Evolutionary conservation across 1,140 invertebrate species (phyloP).

Genomic region (Philopotamus ludificatus): DNA sequence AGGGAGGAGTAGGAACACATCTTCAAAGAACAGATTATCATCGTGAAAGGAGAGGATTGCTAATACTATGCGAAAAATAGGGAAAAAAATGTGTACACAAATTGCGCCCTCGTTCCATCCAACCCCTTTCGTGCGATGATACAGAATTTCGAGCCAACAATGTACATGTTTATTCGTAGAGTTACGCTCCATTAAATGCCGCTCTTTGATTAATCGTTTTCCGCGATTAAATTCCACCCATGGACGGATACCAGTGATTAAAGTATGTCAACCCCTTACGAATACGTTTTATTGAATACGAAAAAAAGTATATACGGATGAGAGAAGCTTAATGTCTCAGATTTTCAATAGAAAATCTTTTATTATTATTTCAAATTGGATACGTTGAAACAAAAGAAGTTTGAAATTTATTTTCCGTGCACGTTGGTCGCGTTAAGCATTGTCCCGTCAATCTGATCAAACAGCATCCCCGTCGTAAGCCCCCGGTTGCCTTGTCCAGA

Average conservation of each 20-base stretch:
- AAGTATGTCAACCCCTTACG: too few relatives aligned
- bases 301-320: not conserved
- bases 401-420: too few relatives aligned
- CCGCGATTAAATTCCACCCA: conserved; percentile 26
- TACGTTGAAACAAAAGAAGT: too few relatives aligned
- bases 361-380: too few relatives aligned
- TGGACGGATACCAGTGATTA: conserved; percentile 16
- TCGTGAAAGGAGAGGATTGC: conserved; percentile 27
- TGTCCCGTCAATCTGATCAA: not conserved
- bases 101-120: not conserved
- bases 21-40: conserved; percentile 28
- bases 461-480: too few relatives aligned
- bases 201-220: conserved; percentile 22
- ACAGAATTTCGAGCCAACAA: conserved; percentile 2
- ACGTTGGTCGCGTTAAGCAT: too few relatives aligned
- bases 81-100: not conserved
- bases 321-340: not conserved
- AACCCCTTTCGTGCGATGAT: not conserved
- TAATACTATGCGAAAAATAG: conserved; percentile 5
- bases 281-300: too few relatives aligned
- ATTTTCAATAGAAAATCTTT: not conserved
- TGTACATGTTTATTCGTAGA: conserved; percentile 7
- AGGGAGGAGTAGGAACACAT: conserved; percentile 15
- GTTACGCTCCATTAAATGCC: conserved; percentile 25
- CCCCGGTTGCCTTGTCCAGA: not conserved